These are phyloP conservation scores for Bathynomus jamesi DNA, from an alignment of 1,140 invertebrate genomes.

Conservation along the genomic window DNA sequence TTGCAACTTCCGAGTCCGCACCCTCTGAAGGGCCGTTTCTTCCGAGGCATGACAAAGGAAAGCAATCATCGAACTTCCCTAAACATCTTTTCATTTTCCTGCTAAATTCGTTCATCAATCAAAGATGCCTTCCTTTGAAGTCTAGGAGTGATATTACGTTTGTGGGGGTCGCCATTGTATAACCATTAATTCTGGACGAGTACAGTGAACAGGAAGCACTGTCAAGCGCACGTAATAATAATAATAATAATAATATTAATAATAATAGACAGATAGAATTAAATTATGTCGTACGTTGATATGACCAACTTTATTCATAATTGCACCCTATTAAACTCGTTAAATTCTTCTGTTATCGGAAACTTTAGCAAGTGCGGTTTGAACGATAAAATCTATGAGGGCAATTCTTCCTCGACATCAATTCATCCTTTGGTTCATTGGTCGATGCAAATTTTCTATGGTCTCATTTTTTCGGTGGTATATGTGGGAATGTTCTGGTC, in stretches of 20 bases:
- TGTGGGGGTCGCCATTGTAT: no score
- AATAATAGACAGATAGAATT: neutral
- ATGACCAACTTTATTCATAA: neutral
- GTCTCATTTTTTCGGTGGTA: constrained; percentile 73
- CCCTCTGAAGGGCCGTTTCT: no score
- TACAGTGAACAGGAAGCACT: no score
- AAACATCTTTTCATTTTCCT: no score
- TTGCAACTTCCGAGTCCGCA: no score
- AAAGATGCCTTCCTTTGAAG: no score
- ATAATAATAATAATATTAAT: constrained; percentile 1
- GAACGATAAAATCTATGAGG: neutral
- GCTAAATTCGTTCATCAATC: no score
- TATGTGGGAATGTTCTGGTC: constrained; percentile 85
- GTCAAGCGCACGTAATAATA: no score
- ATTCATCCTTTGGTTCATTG: neutral
- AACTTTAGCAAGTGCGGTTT: neutral
- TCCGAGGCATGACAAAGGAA: no score
- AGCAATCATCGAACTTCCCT: no score
- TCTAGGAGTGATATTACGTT: no score
- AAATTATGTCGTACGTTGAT: neutral
- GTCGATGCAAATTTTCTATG: constrained; percentile 14
- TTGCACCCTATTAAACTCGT: neutral
- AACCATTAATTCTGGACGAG: no score
- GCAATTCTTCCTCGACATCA: neutral
- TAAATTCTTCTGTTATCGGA: neutral